Evolutionary conservation across 1,140 invertebrate species (phyloP).

Genomic region (Lordiphosa stackelbergi): DNA sequence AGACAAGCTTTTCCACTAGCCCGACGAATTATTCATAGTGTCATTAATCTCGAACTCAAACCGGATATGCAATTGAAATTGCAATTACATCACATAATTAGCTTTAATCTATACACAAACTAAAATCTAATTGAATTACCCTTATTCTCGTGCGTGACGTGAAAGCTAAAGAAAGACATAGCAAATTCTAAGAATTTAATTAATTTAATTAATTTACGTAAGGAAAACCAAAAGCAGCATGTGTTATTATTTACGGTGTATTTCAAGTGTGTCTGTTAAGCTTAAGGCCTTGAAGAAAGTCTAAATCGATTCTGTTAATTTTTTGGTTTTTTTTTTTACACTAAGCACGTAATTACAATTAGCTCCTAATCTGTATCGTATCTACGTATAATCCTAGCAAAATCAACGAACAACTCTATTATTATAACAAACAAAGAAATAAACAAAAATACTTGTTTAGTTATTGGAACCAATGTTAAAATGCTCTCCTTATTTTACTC

Average conservation of each 20-base stretch:
- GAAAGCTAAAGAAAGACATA: conserved; percentile 75
- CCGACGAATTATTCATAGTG: conserved; percentile 21
- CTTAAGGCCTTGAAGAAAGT: conserved; percentile 60
- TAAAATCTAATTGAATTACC: conserved; percentile 13
- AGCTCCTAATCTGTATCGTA: conserved; percentile 44
- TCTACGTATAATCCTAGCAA: conserved; percentile 8
- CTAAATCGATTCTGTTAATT: conserved; percentile 53
- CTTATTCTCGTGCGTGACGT: conserved; percentile 36
- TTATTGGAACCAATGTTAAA: conserved; percentile 33
- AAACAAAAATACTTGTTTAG: conserved; percentile 24
- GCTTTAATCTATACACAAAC: conserved; percentile 38
- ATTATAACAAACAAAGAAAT: conserved; percentile 8
- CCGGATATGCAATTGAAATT: conserved; percentile 3
- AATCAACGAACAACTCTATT: conserved; percentile 11
- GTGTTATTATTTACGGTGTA: conserved; percentile 51
- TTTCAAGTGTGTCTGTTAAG: conserved; percentile 36
- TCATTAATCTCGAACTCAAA: conserved; percentile 26
- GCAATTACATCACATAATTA: conserved; percentile 30
- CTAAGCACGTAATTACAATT: conserved; percentile 68
- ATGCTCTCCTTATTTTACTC: conserved; percentile 20
- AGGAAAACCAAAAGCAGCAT: conserved; percentile 59
- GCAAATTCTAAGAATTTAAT: conserved; percentile 75
- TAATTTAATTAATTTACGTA: conserved; percentile 54
- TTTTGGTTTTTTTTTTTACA: conserved; percentile 42
- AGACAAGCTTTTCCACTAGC: conserved; percentile 45